A percentile compares a stretch with the other conserved stretches of the same genome.
Evolutionary conservation across 2,888 invertebrate species (phyloP).

Genomic region (Lycophotia porphyrea): DNA sequence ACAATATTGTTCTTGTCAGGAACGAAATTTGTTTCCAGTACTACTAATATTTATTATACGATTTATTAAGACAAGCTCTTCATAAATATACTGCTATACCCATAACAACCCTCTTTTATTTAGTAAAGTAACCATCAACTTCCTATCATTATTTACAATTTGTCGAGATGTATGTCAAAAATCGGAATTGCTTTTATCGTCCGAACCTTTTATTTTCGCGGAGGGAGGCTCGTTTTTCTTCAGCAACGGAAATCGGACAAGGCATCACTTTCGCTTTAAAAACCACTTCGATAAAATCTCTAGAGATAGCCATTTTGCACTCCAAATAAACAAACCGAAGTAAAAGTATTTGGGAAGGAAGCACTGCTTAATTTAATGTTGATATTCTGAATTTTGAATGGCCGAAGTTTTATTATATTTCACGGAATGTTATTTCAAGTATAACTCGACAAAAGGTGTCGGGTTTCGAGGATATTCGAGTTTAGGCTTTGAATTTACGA

Average conservation of each 20-base stretch:
- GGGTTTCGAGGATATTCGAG: slow-evolving; percentile 36
- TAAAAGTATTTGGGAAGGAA: slow-evolving; percentile 44
- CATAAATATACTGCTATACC: not conserved
- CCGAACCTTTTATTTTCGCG: slow-evolving; percentile 51
- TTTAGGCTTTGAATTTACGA: slow-evolving; percentile 38
- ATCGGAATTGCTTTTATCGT: slow-evolving; percentile 54
- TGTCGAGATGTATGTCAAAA: slow-evolving; percentile 47
- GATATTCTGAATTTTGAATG: slow-evolving; percentile 61
- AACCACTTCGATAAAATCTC: slow-evolving; percentile 50
- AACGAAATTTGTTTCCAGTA: not conserved
- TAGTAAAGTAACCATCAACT: slow-evolving; percentile 6
- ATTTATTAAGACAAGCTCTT: not conserved
- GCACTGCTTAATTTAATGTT: slow-evolving; percentile 52
- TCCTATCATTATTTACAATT: slow-evolving; percentile 51
- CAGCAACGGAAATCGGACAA: slow-evolving; percentile 50
- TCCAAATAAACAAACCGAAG: slow-evolving; percentile 58
- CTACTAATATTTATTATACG: not conserved
- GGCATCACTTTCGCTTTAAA: slow-evolving; percentile 53
- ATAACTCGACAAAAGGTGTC: slow-evolving; percentile 59
- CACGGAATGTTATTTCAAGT: slow-evolving; percentile 53
- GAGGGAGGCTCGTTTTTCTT: slow-evolving; percentile 44
- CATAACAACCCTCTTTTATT: slow-evolving; percentile 6
- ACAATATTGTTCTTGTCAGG: not conserved
- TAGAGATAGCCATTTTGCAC: slow-evolving; percentile 45
- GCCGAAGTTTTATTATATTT: slow-evolving; percentile 64